A percentile compares a stretch with the other conserved stretches of the same genome.
These are phyloP conservation scores for Eleutherodactylus coqui DNA, from an alignment of 2,797 vertebrate genomes.

Conservation along the genomic window DNA sequence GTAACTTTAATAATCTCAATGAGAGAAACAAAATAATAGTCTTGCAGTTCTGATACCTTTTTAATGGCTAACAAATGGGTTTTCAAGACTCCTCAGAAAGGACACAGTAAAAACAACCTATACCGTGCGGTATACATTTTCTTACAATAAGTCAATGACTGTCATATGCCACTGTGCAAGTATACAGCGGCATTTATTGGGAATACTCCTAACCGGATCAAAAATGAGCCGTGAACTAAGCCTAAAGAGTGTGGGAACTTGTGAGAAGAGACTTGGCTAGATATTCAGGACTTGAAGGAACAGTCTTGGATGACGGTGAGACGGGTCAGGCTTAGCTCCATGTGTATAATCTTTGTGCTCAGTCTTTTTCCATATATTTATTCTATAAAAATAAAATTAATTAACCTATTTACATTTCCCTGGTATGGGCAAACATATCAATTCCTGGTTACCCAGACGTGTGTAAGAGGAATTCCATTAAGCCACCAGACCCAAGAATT, in stretches of 20 bases:
- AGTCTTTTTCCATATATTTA: not conserved
- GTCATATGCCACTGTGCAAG: not conserved
- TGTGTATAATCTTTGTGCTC: not conserved
- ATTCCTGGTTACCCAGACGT: not conserved
- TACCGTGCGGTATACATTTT: too few species aligned
- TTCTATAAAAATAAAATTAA: slow-evolving; percentile 46
- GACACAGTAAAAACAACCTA: too few species aligned
- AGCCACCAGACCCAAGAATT: not conserved
- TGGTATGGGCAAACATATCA: slow-evolving; percentile 17
- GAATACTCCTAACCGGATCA: too few species aligned
- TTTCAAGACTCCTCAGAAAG: too few species aligned
- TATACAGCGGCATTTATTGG: too few species aligned
- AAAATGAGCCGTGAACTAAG: too few species aligned
- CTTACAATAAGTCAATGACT: too few species aligned
- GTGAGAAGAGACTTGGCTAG: not conserved
- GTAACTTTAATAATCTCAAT: too few species aligned
- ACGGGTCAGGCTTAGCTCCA: not conserved
- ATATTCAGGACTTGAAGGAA: not conserved
- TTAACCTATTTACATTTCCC: slow-evolving; percentile 40
- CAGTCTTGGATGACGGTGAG: not conserved
- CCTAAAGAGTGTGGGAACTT: not conserved
- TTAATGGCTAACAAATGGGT: too few species aligned
- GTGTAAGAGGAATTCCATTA: not conserved
- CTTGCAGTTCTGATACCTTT: too few species aligned
- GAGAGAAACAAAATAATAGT: too few species aligned